phyloP scores from a whole-genome alignment of 2,888 invertebrate genomes.

The Bimastos eiseni region DNA sequence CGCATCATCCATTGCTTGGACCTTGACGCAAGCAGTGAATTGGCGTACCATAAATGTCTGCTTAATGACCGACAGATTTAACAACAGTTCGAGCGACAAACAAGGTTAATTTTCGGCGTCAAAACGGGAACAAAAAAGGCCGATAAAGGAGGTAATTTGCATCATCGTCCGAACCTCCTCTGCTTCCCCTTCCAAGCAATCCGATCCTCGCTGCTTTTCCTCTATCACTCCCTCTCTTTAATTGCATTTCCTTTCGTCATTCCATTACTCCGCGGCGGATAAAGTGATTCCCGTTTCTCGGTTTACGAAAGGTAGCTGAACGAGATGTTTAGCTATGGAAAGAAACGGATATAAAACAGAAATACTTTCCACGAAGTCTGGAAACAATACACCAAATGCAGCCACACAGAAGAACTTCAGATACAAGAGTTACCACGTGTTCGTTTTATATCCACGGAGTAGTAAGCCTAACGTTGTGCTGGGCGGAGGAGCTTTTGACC shows the following conservation, averaged over 20 bases:
- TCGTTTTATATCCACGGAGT: too few relatives aligned
- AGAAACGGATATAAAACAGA: too few relatives aligned
- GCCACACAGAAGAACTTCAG: too few relatives aligned
- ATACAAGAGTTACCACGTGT: too few relatives aligned
- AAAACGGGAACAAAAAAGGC: neutral
- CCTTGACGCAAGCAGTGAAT: neutral
- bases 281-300: too few relatives aligned
- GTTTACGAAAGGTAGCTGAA: too few relatives aligned
- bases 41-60: slow-evolving; percentile 13
- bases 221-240: neutral
- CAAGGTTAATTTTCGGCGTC: neutral
- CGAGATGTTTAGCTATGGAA: too few relatives aligned
- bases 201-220: neutral
- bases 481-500: too few relatives aligned
- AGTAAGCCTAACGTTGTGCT: too few relatives aligned
- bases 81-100: neutral
- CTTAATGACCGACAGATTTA: neutral
- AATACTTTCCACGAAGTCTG: too few relatives aligned
- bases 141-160: neutral
- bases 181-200: too few relatives aligned
- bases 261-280: neutral
- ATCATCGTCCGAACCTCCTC: neutral
- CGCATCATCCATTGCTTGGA: neutral
- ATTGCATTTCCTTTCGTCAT: neutral
- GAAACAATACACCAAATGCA: too few relatives aligned